Base-by-base conservation (phyloP, 2,888 invertebrate genomes). In the Spisula subtruncata region DNA sequence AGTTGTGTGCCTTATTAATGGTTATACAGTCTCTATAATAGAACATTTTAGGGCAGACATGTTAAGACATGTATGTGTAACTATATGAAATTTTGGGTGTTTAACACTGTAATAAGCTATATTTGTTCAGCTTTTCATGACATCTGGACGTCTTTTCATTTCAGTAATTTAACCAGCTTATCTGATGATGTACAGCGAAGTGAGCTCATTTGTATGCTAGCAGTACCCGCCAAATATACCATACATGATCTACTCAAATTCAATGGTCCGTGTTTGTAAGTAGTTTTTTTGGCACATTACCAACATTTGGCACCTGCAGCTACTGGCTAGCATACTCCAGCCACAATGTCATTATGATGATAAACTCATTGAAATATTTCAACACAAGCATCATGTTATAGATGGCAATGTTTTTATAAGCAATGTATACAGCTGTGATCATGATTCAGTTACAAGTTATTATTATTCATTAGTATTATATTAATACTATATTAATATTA, bases 181-280 rank as follows among this genome's bases (percentile, higher is more conserved):
- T 93, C 94, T 75, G 95, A 96, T 71, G 96, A 95, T 48, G 93
- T 95, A 5, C 93, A 98, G 46, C 97, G 97, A 79, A 99, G 99
- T 85, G 98, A 98, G 95, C 95, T 97, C 94, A 95, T 97, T 41
- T 97, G 96, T 91, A 96, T 97, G 95, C 89, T 97, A 81, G 95
- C 95, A 81, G 96, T 97, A 1, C 97, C 97, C 35, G 96, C 96
- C 29, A 94, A 94, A 25, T 95, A 96, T 89, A 98, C 98, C 18
- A 99, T 99, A 92, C 98, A 98, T 91, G 99, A 99, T 97, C 97
- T 99, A 83, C 97, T 99, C 54, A 98, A 98, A 32, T 99, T 99
- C 96, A 98, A 99, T 51, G 99, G 99, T 0, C 99, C 99, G 12
- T 99, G 99, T 95, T 98, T 95, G 97, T 97, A 90, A 94, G 95